phyloP scores from a whole-genome alignment of 37 sponge, comb jelly and placozoan species.

The Ianthella basta region DNA sequence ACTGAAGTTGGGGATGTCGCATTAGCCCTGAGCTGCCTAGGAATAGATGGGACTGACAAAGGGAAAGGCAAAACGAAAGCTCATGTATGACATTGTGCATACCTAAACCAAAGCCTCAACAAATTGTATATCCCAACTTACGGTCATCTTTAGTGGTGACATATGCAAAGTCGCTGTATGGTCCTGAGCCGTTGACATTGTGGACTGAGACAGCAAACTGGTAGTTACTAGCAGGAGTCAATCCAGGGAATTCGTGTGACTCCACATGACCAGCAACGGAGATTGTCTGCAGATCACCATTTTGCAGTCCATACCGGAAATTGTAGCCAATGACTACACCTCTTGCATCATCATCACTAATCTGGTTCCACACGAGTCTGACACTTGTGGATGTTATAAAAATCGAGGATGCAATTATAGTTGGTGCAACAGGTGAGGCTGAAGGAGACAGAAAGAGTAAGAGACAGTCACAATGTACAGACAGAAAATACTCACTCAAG shows the following conservation, averaged over 20 bases:
- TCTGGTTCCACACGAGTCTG: background rate
- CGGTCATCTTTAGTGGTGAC: conserved; percentile 10
- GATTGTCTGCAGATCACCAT: no score
- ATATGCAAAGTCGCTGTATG: background rate
- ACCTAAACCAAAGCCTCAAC: no score
- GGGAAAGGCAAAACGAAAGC: no score
- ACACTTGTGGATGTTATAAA: background rate
- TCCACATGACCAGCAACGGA: background rate
- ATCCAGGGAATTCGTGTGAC: background rate
- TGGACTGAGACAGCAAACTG: background rate
- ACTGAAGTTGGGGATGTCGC: background rate
- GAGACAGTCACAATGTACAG: no score
- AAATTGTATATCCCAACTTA: background rate
- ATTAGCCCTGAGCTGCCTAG: conserved; percentile 1
- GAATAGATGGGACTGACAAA: background rate
- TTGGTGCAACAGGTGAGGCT: conserved; percentile 9
- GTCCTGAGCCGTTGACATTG: conserved; percentile 24
- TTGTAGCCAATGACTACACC: conserved; percentile 24
- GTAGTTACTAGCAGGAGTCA: background rate
- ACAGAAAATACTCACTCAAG: no score
- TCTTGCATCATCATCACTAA: conserved; percentile 6
- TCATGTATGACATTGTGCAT: no score
- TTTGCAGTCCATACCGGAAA: background rate
- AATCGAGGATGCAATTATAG: background rate
- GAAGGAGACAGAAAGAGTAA: background rate